phyloP scores from a whole-genome alignment of 2,797 vertebrate genomes.

The Sternotherus odoratus region DNA sequence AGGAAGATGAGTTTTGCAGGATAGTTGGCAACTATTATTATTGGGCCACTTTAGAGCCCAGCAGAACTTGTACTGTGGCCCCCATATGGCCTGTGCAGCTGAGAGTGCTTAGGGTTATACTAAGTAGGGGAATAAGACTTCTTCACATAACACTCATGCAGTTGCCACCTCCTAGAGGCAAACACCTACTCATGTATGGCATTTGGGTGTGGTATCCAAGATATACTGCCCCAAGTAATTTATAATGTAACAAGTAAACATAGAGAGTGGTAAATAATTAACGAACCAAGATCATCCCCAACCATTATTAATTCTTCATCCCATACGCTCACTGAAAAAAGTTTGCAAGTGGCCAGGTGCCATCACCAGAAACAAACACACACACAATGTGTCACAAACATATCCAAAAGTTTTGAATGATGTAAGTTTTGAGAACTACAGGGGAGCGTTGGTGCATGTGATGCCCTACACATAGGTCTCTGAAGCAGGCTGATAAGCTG shows the following conservation, averaged over 20 bases:
- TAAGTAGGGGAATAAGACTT: not conserved
- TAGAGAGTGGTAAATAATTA: not conserved
- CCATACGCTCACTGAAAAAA: not conserved
- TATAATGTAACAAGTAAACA: not conserved
- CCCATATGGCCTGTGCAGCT: not conserved
- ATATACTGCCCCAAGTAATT: not conserved
- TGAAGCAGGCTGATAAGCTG: slow-evolving; percentile 34
- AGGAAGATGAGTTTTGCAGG: not conserved
- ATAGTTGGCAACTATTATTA: not conserved
- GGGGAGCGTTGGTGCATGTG: not conserved
- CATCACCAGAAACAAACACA: not conserved
- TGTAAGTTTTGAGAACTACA: not conserved
- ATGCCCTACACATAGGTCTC: not conserved
- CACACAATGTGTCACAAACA: fast-evolving
- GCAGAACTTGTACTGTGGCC: not conserved
- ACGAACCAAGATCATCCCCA: not conserved
- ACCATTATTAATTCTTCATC: not conserved
- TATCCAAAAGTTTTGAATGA: not conserved
- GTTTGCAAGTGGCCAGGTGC: not conserved
- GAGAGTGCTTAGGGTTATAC: not conserved
- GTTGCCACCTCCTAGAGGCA: not conserved
- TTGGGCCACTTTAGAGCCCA: not conserved
- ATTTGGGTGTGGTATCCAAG: not conserved
- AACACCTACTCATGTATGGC: not conserved
- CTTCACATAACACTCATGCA: not conserved